phyloP scores from a whole-genome alignment of 2,113 vertebrate genomes.

The Nerophis ophidion region DNA sequence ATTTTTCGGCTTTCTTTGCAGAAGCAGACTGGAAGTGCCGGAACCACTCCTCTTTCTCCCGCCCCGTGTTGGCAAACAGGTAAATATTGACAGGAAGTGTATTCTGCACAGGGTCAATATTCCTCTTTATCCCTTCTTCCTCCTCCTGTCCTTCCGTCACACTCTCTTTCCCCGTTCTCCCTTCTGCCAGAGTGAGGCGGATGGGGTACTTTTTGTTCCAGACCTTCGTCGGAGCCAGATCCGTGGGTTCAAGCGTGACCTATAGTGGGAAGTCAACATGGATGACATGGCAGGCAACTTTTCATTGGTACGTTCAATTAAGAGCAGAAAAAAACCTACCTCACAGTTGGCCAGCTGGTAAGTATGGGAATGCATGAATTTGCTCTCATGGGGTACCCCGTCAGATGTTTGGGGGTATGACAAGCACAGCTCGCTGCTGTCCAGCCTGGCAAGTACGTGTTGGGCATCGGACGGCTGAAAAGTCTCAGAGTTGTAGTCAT shows the following conservation, averaged over 20 bases:
- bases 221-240: constrained; percentile 77
- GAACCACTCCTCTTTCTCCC: constrained; percentile 86
- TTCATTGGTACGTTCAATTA: constrained; percentile 20
- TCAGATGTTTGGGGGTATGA: constrained; percentile 72
- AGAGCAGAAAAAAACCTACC: constrained; percentile 54
- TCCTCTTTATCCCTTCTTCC: constrained; percentile 21
- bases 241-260: constrained; percentile 75
- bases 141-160: constrained; percentile 44
- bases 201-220: constrained; percentile 88
- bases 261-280: constrained; percentile 26
- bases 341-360: constrained; percentile 72
- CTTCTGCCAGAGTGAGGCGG: constrained; percentile 67
- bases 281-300: neutral
- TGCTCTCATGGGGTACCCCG: constrained; percentile 58
- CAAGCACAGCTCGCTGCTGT: constrained; percentile 67
- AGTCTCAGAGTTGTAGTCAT: constrained; percentile 73
- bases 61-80: constrained; percentile 77
- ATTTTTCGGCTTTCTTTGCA: constrained; percentile 12
- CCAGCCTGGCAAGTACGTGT: constrained; percentile 73
- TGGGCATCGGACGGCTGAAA: constrained; percentile 74
- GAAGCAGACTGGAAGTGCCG: constrained; percentile 72
- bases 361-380: constrained; percentile 59
- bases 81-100: constrained; percentile 60
- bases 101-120: constrained; percentile 1
- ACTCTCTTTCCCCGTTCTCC: constrained; percentile 53